These are phyloP conservation scores for Amitus sp. DNA, from an alignment of 2,888 invertebrate genomes.

Conservation along the genomic window DNA sequence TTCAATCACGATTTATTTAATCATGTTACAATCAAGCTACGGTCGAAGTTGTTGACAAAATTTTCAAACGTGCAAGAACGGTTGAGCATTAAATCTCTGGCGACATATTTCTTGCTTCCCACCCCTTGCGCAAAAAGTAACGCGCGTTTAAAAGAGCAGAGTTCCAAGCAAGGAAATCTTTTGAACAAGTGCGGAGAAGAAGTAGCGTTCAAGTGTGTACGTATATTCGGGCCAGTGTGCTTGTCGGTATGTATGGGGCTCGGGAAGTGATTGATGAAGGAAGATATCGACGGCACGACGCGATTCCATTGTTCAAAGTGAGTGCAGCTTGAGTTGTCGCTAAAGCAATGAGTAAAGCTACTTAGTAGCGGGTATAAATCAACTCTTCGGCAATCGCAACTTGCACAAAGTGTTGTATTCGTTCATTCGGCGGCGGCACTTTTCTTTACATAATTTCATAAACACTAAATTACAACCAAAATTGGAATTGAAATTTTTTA, in stretches of 20 bases:
- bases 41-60: too few relatives aligned
- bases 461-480: neutral
- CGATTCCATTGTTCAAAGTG: conserved; percentile 63
- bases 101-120: conserved; percentile 38
- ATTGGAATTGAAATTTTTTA: too few relatives aligned
- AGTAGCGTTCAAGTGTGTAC: conserved; percentile 18
- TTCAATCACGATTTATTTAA: too few relatives aligned
- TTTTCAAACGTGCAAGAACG: conserved; percentile 23
- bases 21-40: too few relatives aligned
- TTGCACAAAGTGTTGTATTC: conserved; percentile 25
- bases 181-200: conserved; percentile 8
- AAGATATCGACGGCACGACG: conserved; percentile 61
- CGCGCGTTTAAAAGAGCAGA: conserved; percentile 40
- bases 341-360: conserved; percentile 52
- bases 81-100: conserved; percentile 40
- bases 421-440: conserved; percentile 14
- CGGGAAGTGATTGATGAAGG: conserved; percentile 61
- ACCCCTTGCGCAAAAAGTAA: conserved; percentile 31
- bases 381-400: conserved; percentile 45
- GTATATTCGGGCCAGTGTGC: conserved; percentile 12
- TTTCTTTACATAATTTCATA: neutral
- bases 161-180: conserved; percentile 23
- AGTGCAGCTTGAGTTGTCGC: conserved; percentile 43
- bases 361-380: conserved; percentile 57
- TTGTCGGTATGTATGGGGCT: conserved; percentile 17